These are phyloP conservation scores for Tautogolabrus adspersus DNA, from an alignment of 2,113 vertebrate species.

Conservation along the genomic window DNA sequence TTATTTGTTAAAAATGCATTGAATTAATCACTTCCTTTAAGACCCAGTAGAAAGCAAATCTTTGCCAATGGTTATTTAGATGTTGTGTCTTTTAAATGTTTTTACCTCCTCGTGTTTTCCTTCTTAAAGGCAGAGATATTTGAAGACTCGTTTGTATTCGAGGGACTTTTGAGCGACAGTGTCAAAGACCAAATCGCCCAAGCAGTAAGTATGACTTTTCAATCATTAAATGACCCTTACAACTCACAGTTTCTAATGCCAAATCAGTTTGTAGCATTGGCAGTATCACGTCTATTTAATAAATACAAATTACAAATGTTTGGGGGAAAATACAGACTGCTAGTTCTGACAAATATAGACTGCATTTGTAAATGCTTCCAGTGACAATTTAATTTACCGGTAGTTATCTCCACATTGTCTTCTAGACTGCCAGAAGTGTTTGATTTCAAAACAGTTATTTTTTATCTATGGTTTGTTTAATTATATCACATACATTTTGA, in stretches of 20 bases:
- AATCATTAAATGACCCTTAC: background rate
- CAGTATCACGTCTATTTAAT: background rate
- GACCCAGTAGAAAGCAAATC: background rate
- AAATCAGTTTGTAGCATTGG: background rate
- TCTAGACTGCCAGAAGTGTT: background rate
- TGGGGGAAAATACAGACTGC: no score
- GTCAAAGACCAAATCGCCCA: constrained; percentile 89
- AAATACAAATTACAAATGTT: no score
- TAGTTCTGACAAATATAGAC: no score
- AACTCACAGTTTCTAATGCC: background rate
- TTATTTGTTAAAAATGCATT: no score
- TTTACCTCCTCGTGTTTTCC: background rate
- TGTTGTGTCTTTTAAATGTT: background rate
- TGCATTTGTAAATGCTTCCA: no score
- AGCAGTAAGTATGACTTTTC: constrained; percentile 85
- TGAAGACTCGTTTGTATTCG: constrained; percentile 97
- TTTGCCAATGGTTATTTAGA: background rate
- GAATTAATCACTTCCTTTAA: no score
- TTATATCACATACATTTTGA: no score
- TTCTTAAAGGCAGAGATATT: constrained; percentile 91
- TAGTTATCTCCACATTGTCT: background rate
- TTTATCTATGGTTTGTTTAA: no score
- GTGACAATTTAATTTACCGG: background rate
- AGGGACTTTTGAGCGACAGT: constrained; percentile 91
- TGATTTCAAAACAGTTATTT: no score